phyloP scores from a whole-genome alignment of 2,888 invertebrate genomes.

The Choristoneura rosaceana region DNA sequence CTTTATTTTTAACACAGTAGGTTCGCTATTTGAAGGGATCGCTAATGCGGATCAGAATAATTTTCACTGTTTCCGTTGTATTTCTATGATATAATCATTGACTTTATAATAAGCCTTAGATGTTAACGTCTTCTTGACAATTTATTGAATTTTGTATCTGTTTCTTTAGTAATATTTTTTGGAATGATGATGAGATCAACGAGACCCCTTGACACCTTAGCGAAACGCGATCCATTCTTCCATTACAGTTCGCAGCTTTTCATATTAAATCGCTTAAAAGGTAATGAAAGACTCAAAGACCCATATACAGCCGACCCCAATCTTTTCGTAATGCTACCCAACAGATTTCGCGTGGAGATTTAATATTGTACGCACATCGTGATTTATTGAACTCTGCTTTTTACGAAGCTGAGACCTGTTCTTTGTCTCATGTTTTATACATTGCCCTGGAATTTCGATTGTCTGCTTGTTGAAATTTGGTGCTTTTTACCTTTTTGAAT shows the following conservation, averaged over 20 bases:
- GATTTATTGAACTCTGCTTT: slow-evolving; percentile 22
- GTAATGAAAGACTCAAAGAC: slow-evolving; percentile 11
- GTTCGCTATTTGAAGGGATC: no score
- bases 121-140: no score
- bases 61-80: no score
- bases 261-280: slow-evolving; percentile 23
- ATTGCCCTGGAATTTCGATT: neutral
- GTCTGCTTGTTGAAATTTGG: neutral
- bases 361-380: slow-evolving; percentile 25
- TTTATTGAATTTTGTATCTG: no score
- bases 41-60: no score
- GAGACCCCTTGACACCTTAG: neutral
- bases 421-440: slow-evolving; percentile 8
- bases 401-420: slow-evolving; percentile 6
- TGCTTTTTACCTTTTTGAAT: neutral
- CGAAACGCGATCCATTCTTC: neutral
- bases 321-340: slow-evolving; percentile 27
- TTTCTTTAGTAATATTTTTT: no score
- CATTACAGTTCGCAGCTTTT: slow-evolving; percentile 4
- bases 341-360: slow-evolving; percentile 20
- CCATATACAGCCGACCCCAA: neutral
- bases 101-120: no score
- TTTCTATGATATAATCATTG: no score
- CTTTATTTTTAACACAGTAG: no score
- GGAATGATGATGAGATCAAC: no score